Evolutionary conservation across 37 sponge, comb jelly and placozoan genomes (phyloP).

Genomic region (Halisarca cf. caerulea): DNA sequence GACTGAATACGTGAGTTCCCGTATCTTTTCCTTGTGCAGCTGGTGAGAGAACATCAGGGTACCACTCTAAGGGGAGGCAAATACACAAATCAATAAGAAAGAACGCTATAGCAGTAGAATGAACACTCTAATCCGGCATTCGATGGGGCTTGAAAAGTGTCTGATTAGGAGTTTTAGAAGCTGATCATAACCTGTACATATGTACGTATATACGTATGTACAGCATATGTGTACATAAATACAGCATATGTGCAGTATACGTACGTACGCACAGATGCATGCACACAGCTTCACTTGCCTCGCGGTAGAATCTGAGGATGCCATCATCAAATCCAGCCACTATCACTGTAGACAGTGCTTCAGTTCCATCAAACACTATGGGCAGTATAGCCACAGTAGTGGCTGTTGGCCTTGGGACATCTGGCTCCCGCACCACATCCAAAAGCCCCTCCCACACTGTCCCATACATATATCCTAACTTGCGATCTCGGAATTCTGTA

Average conservation of each 20-base stretch:
- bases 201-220: no score
- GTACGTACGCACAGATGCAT: no score
- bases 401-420: background rate
- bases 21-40: conserved; percentile 1
- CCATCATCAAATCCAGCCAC: conserved; percentile 83
- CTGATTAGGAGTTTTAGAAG: no score
- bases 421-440: background rate
- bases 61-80: background rate
- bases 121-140: no score
- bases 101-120: no score
- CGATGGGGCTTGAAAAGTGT: no score
- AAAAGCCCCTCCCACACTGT: conserved; percentile 14
- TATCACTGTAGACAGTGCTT: conserved; percentile 32
- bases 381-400: conserved; percentile 4
- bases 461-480: background rate
- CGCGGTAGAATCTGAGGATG: conserved; percentile 60
- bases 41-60: background rate
- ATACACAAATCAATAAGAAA: no score
- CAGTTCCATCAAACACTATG: background rate
- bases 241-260: no score
- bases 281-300: conserved; percentile 22
- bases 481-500: background rate
- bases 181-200: no score
- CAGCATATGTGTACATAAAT: no score
- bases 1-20: background rate